phyloP scores from a whole-genome alignment of 2,888 invertebrate species.

The Trissonchulus latispiculum region DNA sequence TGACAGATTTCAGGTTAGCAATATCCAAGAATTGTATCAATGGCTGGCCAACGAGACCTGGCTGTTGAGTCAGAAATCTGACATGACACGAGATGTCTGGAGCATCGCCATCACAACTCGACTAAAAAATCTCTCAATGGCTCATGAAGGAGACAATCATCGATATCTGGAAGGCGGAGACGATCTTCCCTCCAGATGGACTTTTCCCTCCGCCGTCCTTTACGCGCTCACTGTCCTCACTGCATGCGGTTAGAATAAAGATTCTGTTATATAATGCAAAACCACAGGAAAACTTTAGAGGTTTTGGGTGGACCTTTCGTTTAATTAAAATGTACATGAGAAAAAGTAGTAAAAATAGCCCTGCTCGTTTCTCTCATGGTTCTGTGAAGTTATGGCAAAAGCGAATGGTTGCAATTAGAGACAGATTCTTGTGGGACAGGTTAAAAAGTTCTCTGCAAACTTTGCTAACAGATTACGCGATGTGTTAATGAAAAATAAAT shows the following conservation, averaged over 20 bases:
- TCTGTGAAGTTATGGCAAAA: no score
- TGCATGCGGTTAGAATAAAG: conserved; percentile 39
- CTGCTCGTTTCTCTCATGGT: no score
- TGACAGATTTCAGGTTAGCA: neutral
- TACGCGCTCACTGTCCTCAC: conserved; percentile 44
- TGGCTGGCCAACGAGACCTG: conserved; percentile 22
- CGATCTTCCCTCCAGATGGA: conserved; percentile 34
- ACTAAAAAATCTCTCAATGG: conserved; percentile 17
- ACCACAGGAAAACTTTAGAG: no score
- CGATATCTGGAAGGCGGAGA: conserved; percentile 1
- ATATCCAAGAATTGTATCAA: neutral
- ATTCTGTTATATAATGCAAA: no score
- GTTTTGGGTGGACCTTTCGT: no score
- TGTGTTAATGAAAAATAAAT: no score
- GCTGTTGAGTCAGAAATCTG: neutral
- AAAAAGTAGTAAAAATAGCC: neutral
- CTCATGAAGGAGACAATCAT: conserved; percentile 36
- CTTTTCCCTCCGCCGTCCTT: conserved; percentile 41
- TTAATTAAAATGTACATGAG: neutral
- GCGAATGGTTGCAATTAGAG: no score
- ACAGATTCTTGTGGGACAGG: no score
- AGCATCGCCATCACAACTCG: neutral
- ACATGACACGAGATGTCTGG: conserved; percentile 14
- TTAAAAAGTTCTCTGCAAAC: no score
- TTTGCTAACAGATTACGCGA: no score